Evolutionary conservation across 2,888 invertebrate species (phyloP).

Genomic region (Deilephila porcellus): DNA sequence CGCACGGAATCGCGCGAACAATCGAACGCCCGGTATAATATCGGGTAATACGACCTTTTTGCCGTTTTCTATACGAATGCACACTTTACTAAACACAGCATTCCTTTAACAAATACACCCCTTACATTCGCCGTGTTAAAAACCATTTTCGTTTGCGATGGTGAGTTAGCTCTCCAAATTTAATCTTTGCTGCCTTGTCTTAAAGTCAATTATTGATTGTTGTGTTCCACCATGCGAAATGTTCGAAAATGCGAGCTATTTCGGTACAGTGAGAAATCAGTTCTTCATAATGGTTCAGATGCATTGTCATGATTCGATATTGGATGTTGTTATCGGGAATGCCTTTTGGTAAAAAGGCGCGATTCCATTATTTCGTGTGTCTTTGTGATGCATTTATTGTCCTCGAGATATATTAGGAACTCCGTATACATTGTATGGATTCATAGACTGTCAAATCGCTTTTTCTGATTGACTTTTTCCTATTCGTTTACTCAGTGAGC

Average conservation of each 20-base stretch:
- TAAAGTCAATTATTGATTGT: slow-evolving; percentile 28
- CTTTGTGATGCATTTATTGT: slow-evolving; percentile 31
- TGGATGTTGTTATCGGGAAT: slow-evolving; percentile 60
- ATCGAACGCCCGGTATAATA: slow-evolving; percentile 64
- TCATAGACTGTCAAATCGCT: neutral
- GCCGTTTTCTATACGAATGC: slow-evolving; percentile 77
- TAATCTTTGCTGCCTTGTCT: neutral
- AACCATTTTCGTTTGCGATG: slow-evolving; percentile 23
- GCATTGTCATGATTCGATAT: slow-evolving; percentile 42
- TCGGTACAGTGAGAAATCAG: slow-evolving; percentile 35
- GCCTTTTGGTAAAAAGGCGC: slow-evolving; percentile 65
- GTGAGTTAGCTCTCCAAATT: neutral
- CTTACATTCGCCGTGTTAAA: slow-evolving; percentile 13
- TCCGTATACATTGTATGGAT: neutral
- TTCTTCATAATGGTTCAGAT: slow-evolving; percentile 41
- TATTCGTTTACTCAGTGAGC: too few species aligned
- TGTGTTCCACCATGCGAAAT: slow-evolving; percentile 4
- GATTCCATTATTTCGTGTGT: slow-evolving; percentile 41
- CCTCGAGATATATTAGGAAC: neutral
- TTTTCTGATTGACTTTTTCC: slow-evolving; percentile 13
- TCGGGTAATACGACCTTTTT: slow-evolving; percentile 69
- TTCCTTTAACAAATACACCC: slow-evolving; percentile 49
- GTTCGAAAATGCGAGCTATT: slow-evolving; percentile 28
- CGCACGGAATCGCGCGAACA: slow-evolving; percentile 66
- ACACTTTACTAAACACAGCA: slow-evolving; percentile 77